Evolutionary conservation across 2,888 invertebrate genomes (phyloP).

Genomic region (Glyphotaelius pellucidus): DNA sequence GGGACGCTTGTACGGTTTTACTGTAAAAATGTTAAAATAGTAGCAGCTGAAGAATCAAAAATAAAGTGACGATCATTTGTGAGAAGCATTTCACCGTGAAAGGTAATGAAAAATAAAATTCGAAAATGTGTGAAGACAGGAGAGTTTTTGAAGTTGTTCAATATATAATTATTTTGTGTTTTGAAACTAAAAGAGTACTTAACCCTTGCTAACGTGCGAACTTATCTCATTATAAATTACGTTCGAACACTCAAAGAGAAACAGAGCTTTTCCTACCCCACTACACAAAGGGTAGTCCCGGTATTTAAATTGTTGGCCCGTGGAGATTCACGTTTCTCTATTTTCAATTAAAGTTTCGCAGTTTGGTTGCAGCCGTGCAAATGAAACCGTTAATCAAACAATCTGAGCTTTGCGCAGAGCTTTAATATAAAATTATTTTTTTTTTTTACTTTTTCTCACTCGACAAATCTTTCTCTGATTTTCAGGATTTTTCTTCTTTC

Average conservation of each 20-base stretch:
- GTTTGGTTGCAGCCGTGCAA: not conserved
- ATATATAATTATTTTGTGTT: not conserved
- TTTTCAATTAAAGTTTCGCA: conserved; percentile 30
- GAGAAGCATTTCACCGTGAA: too few relatives aligned
- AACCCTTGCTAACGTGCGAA: not conserved
- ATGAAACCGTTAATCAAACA: not conserved
- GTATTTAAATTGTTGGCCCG: conserved; percentile 3
- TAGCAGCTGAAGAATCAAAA: too few relatives aligned
- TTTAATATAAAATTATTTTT: not conserved
- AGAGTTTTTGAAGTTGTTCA: not conserved
- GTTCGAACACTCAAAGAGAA: not conserved
- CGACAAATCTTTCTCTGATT: not conserved
- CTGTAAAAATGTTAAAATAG: too few relatives aligned
- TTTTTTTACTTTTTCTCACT: not conserved
- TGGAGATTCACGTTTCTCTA: not conserved
- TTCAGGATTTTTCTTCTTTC: not conserved
- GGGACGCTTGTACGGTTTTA: too few relatives aligned
- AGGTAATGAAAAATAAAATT: too few relatives aligned
- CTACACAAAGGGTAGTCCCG: conserved; percentile 16
- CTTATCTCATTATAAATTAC: conserved; percentile 13
- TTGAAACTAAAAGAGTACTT: not conserved
- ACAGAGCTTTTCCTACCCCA: not conserved
- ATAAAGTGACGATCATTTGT: too few relatives aligned
- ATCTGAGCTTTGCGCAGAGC: not conserved
- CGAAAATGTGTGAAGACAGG: not conserved